Conservation (phyloP, 2,113 vertebrate species). For the Peromyscus californicus region DNA sequence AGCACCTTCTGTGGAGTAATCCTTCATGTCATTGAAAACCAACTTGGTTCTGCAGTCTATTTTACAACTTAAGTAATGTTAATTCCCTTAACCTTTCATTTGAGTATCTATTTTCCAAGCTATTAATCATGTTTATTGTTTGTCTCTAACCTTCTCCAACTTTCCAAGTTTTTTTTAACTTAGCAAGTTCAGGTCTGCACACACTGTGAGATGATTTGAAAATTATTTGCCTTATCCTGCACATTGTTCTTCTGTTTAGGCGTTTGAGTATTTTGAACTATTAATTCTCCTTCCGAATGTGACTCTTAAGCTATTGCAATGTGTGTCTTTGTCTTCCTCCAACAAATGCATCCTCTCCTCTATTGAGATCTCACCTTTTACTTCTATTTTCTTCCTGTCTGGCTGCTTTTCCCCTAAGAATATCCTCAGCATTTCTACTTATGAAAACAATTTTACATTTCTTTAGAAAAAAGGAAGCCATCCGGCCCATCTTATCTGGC, state of each 20-base stretch:
- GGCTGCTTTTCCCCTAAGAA: neutral
- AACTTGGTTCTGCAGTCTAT: constrained; percentile 79
- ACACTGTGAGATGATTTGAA: constrained; percentile 44
- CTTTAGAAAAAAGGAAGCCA: neutral
- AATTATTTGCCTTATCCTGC: constrained; percentile 15
- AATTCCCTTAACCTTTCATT: constrained; percentile 81
- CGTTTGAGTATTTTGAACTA: constrained; percentile 18
- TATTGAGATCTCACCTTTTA: neutral
- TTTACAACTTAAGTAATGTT: constrained; percentile 84
- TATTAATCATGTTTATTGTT: constrained; percentile 84
- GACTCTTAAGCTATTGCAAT: neutral
- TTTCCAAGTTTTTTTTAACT: constrained; percentile 83
- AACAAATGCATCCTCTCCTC: neutral
- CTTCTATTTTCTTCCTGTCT: neutral
- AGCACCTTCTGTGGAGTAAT: constrained; percentile 81
- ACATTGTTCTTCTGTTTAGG: constrained; percentile 39
- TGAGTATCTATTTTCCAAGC: constrained; percentile 83
- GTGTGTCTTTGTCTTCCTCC: neutral
- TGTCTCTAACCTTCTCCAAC: constrained; percentile 77
- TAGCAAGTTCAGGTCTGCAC: constrained; percentile 46
- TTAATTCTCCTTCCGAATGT: constrained; percentile 50
- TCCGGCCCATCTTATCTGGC: neutral
- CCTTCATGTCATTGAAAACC: constrained; percentile 79
- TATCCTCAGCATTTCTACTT: neutral
- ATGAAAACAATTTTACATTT: neutral